phyloP scores from a whole-genome alignment of 2,113 vertebrate genomes.

The Clarias batrachus region DNA sequence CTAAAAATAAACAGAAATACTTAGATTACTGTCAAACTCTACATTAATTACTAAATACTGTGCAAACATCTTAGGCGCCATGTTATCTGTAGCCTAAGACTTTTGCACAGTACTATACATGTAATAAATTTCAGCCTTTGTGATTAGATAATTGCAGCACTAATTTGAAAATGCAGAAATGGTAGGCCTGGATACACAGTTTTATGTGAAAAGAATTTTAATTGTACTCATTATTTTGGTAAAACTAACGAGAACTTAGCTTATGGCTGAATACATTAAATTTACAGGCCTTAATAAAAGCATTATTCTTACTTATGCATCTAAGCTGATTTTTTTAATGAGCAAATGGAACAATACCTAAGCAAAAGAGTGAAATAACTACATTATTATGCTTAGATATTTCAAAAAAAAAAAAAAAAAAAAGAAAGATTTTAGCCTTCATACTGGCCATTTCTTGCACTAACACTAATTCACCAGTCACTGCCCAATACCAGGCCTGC shows the following conservation, averaged over 20 bases:
- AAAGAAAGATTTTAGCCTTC: slow-evolving; percentile 56
- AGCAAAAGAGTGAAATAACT: slow-evolving; percentile 14
- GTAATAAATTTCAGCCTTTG: too few relatives aligned
- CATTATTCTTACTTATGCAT: slow-evolving; percentile 41
- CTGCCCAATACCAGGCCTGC: slow-evolving; percentile 60
- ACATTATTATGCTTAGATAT: slow-evolving; percentile 52
- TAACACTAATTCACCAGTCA: slow-evolving; percentile 66
- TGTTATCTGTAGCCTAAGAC: too few relatives aligned
- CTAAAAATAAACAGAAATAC: too few relatives aligned
- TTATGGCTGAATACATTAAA: neutral
- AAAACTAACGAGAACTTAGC: neutral
- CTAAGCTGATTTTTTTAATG: neutral
- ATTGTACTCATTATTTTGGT: neutral
- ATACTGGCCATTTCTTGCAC: slow-evolving; percentile 50
- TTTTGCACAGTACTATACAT: too few relatives aligned
- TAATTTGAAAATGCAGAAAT: neutral
- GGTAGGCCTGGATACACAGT: neutral
- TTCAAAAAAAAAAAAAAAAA: slow-evolving; percentile 55
- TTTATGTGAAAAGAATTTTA: neutral
- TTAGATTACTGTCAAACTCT: too few relatives aligned
- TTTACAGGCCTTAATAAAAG: slow-evolving; percentile 56
- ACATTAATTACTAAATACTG: too few relatives aligned
- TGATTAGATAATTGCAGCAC: too few relatives aligned
- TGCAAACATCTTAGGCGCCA: too few relatives aligned
- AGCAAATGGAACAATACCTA: neutral